These are phyloP conservation scores for Strix uralensis DNA, from an alignment of 2,113 vertebrate species.

Conservation along the genomic window DNA sequence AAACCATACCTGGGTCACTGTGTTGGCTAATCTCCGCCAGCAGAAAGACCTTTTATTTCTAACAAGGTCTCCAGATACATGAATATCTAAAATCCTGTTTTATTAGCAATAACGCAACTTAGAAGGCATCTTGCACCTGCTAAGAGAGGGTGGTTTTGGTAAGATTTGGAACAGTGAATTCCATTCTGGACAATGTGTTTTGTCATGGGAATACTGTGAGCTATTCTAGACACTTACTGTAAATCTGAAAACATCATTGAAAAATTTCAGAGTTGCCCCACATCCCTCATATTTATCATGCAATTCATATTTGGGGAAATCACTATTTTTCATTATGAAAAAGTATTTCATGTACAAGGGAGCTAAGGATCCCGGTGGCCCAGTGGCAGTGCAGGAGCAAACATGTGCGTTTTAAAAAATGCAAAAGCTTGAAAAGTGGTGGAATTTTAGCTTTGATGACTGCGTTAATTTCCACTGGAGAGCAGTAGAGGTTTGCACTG, in stretches of 20 bases:
- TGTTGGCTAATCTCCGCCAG: neutral
- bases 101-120: neutral
- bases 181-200: neutral
- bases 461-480: conserved; percentile 26
- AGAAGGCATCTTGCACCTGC: neutral
- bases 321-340: neutral
- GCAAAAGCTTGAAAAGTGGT: neutral
- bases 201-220: neutral
- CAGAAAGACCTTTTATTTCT: neutral
- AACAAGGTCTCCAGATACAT: neutral
- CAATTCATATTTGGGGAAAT: neutral
- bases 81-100: neutral
- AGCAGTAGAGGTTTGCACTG: conserved; percentile 7
- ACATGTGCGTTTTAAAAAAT: neutral
- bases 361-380: fast-evolving
- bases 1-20: fast-evolving
- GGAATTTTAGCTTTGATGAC: neutral
- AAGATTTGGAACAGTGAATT: neutral
- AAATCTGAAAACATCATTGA: neutral
- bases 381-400: neutral
- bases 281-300: neutral
- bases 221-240: neutral
- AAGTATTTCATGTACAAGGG: neutral
- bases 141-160: neutral
- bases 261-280: neutral